Conservation (phyloP, 1,140 invertebrate genomes). For the Dendroctonus ponderosae region DNA sequence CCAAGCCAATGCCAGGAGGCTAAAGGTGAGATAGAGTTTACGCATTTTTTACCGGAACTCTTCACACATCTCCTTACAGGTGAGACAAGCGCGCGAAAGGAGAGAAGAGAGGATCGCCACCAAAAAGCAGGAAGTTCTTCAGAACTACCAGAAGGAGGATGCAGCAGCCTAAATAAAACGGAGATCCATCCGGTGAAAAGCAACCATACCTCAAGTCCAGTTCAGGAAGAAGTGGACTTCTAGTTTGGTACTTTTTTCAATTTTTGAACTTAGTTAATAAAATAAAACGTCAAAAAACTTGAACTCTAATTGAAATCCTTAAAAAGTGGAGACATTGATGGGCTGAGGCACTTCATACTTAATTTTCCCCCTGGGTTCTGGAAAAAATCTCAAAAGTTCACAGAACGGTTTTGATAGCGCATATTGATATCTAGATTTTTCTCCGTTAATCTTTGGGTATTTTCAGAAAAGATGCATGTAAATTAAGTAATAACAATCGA, state of each 20-base stretch:
- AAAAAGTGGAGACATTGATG: constrained; percentile 24
- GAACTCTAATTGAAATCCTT: neutral
- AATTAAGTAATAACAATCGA: too few relatives aligned
- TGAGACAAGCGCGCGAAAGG: constrained; percentile 90
- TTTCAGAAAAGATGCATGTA: too few relatives aligned
- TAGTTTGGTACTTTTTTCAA: too few relatives aligned
- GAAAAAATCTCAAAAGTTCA: too few relatives aligned
- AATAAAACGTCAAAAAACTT: constrained; percentile 58
- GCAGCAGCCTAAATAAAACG: too few relatives aligned
- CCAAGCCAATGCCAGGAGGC: constrained; percentile 94
- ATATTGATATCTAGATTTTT: too few relatives aligned
- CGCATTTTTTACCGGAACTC: neutral
- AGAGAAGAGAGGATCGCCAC: constrained; percentile 89
- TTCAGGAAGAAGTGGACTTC: too few relatives aligned
- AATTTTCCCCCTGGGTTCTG: constrained; percentile 73
- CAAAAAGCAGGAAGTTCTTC: constrained; percentile 91
- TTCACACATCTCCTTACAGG: constrained; percentile 5
- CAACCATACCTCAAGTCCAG: too few relatives aligned
- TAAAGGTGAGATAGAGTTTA: constrained; percentile 65
- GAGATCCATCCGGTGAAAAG: too few relatives aligned
- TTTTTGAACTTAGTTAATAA: too few relatives aligned
- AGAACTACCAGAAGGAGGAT: constrained; percentile 82
- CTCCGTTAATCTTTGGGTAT: too few relatives aligned
- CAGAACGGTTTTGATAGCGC: too few relatives aligned
- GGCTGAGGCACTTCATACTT: constrained; percentile 67